Conservation (phyloP, 1,140 invertebrate species). For the Sminthurinus signatus region DNA sequence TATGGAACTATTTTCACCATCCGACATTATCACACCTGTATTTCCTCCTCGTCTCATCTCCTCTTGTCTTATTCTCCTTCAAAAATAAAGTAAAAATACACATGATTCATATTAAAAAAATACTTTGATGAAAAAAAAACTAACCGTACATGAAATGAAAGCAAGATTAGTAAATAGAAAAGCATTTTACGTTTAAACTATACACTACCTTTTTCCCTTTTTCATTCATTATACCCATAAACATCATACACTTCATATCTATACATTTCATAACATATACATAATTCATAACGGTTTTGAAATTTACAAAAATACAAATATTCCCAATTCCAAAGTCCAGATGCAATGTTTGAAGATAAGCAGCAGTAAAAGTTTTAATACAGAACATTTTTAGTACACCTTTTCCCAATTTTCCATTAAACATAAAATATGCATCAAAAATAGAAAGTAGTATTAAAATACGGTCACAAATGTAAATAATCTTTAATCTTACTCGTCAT, state of each 20-base stretch:
- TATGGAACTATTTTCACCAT: constrained; percentile 6
- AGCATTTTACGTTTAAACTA: neutral
- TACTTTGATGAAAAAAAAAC: neutral
- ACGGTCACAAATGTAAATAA: neutral
- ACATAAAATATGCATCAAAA: neutral
- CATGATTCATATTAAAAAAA: neutral
- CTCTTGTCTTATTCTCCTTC: constrained; percentile 3
- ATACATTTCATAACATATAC: neutral
- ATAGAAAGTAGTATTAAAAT: neutral
- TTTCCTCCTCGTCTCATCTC: constrained; percentile 5
- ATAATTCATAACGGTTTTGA: too few species aligned
- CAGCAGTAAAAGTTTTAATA: too few species aligned
- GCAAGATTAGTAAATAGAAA: neutral
- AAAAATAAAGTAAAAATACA: neutral
- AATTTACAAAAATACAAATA: neutral
- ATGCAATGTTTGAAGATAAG: too few species aligned
- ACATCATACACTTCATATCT: constrained; percentile 16
- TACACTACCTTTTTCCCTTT: neutral
- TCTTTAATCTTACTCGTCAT: constrained; percentile 35
- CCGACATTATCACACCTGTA: constrained; percentile 13
- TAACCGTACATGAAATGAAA: neutral
- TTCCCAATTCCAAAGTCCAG: too few species aligned
- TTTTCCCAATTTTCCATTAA: neutral
- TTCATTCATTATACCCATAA: constrained; percentile 10
- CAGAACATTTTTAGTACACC: too few species aligned